Evolutionary conservation across 2,888 invertebrate genomes (phyloP), one percentile per base, ranked within the genome.

Genomic region (Halocaridina rubra): DNA sequence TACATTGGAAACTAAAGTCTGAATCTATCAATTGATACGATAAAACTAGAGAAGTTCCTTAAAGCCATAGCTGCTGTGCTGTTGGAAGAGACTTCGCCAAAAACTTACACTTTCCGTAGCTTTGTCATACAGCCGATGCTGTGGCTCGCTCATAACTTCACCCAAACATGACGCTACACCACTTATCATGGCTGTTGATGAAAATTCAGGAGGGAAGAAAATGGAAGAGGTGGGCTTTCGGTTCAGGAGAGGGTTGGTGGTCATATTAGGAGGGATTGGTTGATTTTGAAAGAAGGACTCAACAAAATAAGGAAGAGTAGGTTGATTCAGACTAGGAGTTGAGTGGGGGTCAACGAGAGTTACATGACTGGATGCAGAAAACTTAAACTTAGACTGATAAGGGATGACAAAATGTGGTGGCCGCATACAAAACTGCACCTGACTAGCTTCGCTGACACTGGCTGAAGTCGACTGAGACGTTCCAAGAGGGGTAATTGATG

Each of bases 181-280:
- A 82, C 59, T 84, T 64, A 78, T 33, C 78, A 39, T 72, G 76
- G 76, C 53, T 67, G 75, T 61, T 84, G 82, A 71, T 71, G 72
- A 78, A 78, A 84, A 74, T 69, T 84, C 71, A 71, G 82, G 82
- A 57, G 82, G 82, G 77, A 84, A 78, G 72, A 78, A 84, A 27
- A 84, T 72, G 30, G 82, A 61, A 59, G 82, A 22, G 64, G 19
- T 27, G 69, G 61, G 71, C 59, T 59, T 84, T 46, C 46, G 72
- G 77, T 64, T 69, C 33, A 39, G 72, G 64, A 67, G 64, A 74
- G 79, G 72, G 59, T 8, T 19, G 61, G 19, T 53, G 16, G 19
- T 22, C 16, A n/a, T 27, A 4, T n/a, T 67, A 24, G 67, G 67
- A 30, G 79, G 61, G 57, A 24, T 80, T 74, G 32, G 16, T 22